Evolutionary conservation across 2,888 invertebrate genomes (phyloP), one percentile per base, ranked within the genome.

Genomic region (Megalurothrips usitatus): DNA sequence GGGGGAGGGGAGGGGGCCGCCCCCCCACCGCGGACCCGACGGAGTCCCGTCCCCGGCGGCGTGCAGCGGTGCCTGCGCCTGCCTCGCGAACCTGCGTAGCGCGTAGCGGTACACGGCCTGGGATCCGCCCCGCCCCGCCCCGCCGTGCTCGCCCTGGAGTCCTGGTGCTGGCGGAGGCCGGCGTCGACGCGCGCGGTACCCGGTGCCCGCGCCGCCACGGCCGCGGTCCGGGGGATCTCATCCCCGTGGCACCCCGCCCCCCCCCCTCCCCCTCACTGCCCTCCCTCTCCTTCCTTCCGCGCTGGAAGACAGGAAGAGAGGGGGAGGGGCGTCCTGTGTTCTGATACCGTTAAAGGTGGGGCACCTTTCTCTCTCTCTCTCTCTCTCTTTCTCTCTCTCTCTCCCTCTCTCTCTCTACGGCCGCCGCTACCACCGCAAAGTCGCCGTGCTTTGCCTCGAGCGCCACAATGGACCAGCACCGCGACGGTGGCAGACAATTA

Each of bases 261-360:
- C 58, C 17, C 52, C 14, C 14, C 52, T 14, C 52, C 52, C 52
- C n/a, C n/a, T n/a, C n/a, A n/a, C n/a, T n/a, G n/a, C n/a, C n/a
- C 34, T 43, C 34, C 34, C 34, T 6, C 2, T 43, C 34, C 58
- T 58, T 4, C 58, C 58, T 58, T 19, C 19, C 52, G 14, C 52
- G 17, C 58, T 58, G 58, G 6, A 58, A 58, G 52, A 58, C 17
- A 19, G 19, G 58, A 12, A 19, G 14, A 43, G 34, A 6, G 34
- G 34, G 34, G 34, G 34, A 43, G 34, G n/a, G 52, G 19, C 52
- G 17, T 17, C 14, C 58, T 14, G 68, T 75, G 68, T 75, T 75
- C 23, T 75, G 68, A 75, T 75, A n/a, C 68, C 68, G 68, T 75
- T 75, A 75, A 75, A 75, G 68, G 68, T 23, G 58, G 52, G 10